phyloP scores from a whole-genome alignment of 2,888 invertebrate genomes.

The Elegia similella region DNA sequence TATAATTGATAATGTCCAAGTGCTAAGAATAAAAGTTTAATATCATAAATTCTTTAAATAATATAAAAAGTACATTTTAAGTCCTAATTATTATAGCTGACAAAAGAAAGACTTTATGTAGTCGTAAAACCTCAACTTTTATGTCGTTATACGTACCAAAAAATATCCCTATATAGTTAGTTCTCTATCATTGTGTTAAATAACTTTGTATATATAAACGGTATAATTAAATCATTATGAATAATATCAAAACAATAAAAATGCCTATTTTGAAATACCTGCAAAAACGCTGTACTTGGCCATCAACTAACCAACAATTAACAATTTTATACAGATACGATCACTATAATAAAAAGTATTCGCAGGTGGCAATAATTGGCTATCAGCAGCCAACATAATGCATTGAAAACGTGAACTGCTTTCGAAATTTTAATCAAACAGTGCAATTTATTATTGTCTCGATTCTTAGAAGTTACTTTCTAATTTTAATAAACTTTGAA shows the following conservation, averaged over 20 bases:
- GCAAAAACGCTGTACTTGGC: background rate
- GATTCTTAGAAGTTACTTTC: slow-evolving; percentile 3
- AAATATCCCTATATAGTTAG: too few species aligned
- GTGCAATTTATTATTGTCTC: background rate
- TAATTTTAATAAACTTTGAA: slow-evolving; percentile 21
- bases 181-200: too few species aligned
- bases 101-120: too few species aligned
- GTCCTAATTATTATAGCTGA: too few species aligned
- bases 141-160: too few species aligned
- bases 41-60: too few species aligned
- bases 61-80: too few species aligned
- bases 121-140: too few species aligned
- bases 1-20: too few species aligned
- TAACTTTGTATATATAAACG: too few species aligned
- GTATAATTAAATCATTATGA: background rate
- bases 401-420: background rate
- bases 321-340: background rate
- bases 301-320: background rate
- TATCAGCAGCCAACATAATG: background rate
- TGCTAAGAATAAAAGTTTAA: too few species aligned
- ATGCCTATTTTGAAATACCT: background rate
- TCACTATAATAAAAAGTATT: background rate
- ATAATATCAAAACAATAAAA: background rate
- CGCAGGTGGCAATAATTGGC: slow-evolving; percentile 4
- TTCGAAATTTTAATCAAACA: background rate